Evolutionary conservation across 2,888 invertebrate genomes (phyloP).

Genomic region (Sarcophaga caerulescens): DNA sequence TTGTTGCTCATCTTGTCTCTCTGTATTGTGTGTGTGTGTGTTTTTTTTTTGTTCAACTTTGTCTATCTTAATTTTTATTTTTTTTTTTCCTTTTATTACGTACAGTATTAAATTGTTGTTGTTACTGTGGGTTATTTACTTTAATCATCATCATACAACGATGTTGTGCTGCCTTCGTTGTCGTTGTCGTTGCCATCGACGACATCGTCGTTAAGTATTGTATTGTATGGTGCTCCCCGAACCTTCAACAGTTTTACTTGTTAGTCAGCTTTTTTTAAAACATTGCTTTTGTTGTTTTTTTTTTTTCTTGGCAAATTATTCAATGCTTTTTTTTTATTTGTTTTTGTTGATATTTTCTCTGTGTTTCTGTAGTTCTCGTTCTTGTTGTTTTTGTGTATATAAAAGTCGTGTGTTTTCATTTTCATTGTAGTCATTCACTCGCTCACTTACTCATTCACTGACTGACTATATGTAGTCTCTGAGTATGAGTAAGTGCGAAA

Average conservation of each 20-base stretch:
- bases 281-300: conserved; percentile 35
- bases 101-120: conserved; percentile 12
- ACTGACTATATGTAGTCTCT: not conserved
- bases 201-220: not conserved
- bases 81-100: not conserved
- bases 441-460: conserved; percentile 50
- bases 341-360: conserved; percentile 21
- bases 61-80: conserved; percentile 47
- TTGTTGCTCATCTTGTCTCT: conserved; percentile 38
- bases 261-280: conserved; percentile 75
- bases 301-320: conserved; percentile 40
- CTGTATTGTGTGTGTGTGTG: not conserved
- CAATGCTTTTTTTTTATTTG: conserved; percentile 14
- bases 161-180: conserved; percentile 61
- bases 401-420: conserved; percentile 53
- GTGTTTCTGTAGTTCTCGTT: conserved; percentile 26
- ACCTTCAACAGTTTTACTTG: conserved; percentile 73
- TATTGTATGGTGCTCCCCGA: conserved; percentile 77
- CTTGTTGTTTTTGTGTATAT: conserved; percentile 28
- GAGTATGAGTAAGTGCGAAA: conserved; percentile 73
- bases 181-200: not conserved
- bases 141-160: conserved; percentile 54
- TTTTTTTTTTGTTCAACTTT: conserved; percentile 28
- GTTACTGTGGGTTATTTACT: conserved; percentile 56
- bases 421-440: conserved; percentile 14